Evolutionary conservation across 2,888 invertebrate genomes (phyloP).

Genomic region (Pyrochroa serraticornis): DNA sequence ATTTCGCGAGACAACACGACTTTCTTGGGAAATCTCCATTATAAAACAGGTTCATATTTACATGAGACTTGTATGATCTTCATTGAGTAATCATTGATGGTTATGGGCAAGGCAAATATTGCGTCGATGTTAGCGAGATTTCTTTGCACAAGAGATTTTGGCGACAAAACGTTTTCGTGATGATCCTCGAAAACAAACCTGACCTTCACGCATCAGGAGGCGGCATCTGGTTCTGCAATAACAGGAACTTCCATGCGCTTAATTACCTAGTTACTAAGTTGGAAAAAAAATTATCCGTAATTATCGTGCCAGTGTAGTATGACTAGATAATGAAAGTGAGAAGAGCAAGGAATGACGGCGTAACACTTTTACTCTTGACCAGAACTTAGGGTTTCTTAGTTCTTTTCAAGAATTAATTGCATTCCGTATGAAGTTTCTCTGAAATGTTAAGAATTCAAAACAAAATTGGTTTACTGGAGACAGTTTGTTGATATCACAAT

Average conservation of each 20-base stretch:
- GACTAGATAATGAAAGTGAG: constrained; percentile 1
- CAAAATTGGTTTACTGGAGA: too few relatives aligned
- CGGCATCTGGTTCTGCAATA: constrained; percentile 35
- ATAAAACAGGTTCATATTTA: constrained; percentile 25
- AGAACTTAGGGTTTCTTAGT: too few relatives aligned
- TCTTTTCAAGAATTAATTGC: too few relatives aligned
- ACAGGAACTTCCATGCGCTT: constrained; percentile 36
- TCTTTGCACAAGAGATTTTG: constrained; percentile 5
- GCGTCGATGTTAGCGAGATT: constrained; percentile 11
- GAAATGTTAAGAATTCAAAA: too few relatives aligned
- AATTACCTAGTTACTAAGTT: constrained; percentile 37
- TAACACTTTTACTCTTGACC: too few relatives aligned
- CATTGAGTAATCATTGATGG: constrained; percentile 35
- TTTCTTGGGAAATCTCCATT: constrained; percentile 4
- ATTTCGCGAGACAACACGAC: too few relatives aligned
- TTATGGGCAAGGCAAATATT: constrained; percentile 39
- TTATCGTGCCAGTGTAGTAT: not conserved
- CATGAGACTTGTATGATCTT: not conserved
- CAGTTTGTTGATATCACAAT: too few relatives aligned
- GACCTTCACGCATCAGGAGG: constrained; percentile 25
- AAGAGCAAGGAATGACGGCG: not conserved
- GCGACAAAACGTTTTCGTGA: constrained; percentile 9
- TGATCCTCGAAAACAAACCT: constrained; percentile 1
- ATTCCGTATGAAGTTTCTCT: too few relatives aligned
- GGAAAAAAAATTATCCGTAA: constrained; percentile 21